These are phyloP conservation scores for Garra rufa DNA, from an alignment of 2,113 vertebrate species.

Conservation along the genomic window DNA sequence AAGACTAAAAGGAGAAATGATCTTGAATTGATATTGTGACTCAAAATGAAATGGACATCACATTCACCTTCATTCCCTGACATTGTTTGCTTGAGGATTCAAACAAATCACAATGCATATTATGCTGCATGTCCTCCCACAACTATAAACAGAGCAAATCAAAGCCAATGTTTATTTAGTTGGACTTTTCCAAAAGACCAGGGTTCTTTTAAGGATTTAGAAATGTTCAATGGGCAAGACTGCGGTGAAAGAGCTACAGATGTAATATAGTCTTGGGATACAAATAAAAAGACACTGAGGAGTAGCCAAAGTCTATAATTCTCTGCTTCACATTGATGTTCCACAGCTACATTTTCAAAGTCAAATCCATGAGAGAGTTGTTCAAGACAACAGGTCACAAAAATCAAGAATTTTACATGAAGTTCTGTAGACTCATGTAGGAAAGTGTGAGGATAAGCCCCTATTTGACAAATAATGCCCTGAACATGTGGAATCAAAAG, in stretches of 20 bases:
- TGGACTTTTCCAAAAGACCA: slow-evolving; percentile 1
- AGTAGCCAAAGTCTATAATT: slow-evolving; percentile 36
- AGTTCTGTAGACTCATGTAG: neutral
- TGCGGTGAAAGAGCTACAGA: neutral
- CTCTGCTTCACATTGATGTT: slow-evolving; percentile 38
- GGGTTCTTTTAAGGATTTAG: neutral
- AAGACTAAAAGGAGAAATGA: neutral
- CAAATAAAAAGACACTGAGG: slow-evolving; percentile 38
- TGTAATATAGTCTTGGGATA: slow-evolving; percentile 26
- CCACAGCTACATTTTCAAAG: slow-evolving; percentile 33
- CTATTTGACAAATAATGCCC: slow-evolving; percentile 43
- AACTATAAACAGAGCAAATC: slow-evolving; percentile 30
- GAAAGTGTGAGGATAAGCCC: slow-evolving; percentile 34
- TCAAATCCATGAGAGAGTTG: slow-evolving; percentile 19
- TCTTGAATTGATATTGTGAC: neutral
- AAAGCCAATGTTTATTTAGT: slow-evolving; percentile 27
- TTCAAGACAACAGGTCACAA: slow-evolving; percentile 39
- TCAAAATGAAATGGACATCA: slow-evolving; percentile 7
- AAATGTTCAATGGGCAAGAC: slow-evolving; percentile 1
- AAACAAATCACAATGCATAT: slow-evolving; percentile 31
- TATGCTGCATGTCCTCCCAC: neutral
- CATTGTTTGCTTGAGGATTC: slow-evolving; percentile 16
- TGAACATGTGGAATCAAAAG: slow-evolving; percentile 41
- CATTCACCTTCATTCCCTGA: neutral
- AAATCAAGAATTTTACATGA: slow-evolving; percentile 29